Evolutionary conservation across 2,113 vertebrate species (phyloP), one percentile per base, ranked within the genome.

Genomic region (Dendropsophus ebraccatus): DNA sequence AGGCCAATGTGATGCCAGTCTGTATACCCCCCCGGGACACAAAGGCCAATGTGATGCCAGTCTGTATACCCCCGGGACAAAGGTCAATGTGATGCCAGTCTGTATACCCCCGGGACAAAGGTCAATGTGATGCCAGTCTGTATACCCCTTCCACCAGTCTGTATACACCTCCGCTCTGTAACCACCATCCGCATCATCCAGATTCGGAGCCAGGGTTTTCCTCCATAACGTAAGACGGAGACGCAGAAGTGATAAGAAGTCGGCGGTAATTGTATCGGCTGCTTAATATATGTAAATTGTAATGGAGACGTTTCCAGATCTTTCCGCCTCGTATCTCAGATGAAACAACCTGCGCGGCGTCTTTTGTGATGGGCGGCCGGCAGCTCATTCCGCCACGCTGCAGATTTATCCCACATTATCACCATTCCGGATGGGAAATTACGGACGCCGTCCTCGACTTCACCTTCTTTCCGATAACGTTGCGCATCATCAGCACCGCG

Each of bases 201-300:
- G 30, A 67, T 5, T 47, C 52, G 69, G 60, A 30, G 6, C 28
- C 17, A 1, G 56, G 47, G 69, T 67, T 78, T 78, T 54, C 65
- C 32, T 62, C 60, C 56, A 56, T 37, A 69, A 69, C 78, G 35
- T 54, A 14, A 37, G 60, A 56, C 41, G 21, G 65, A 35, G 8
- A 67, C 28, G 5, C 14, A 17, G 23, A 5, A 6, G 41, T 2
- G 73, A 77, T 50, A 77, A 17, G 45, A 79, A 79, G 79, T 41
- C 83, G 45, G 56, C 50, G 35, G 74, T 56, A 69, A 78, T 41
- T 50, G 37, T 85, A 69, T 85, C 84, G 41, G 49, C 74, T 69
- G 37, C 60, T 69, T 85, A 85, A 85, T 79, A 85, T 85, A 85
- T 85, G 84, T 30, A 85, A 85, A 85, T 85, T 70, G 84, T 85